phyloP scores from a whole-genome alignment of 2,113 vertebrate species.

The Gulo gulo region DNA sequence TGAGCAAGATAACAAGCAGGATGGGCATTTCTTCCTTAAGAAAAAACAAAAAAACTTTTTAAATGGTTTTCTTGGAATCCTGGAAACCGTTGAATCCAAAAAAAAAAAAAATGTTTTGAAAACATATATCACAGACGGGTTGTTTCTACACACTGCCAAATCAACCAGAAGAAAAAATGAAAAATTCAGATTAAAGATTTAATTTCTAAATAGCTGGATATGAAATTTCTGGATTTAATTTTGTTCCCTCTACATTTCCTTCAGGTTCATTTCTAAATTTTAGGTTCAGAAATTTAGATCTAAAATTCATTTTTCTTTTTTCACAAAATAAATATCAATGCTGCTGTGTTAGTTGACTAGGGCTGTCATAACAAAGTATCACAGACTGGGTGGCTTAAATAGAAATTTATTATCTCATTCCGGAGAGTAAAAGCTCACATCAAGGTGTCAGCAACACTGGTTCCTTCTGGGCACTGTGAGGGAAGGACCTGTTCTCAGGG shows the following conservation, averaged over 20 bases:
- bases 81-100: background rate
- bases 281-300: background rate
- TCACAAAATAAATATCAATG: background rate
- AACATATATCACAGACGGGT: background rate
- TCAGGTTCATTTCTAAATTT: background rate
- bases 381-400: background rate
- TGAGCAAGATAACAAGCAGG: constrained; percentile 13
- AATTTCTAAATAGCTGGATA: background rate
- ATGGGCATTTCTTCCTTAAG: background rate
- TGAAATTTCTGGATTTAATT: background rate
- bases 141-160: background rate
- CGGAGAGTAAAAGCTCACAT: background rate
- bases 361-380: background rate
- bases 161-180: background rate
- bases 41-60: background rate
- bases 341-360: background rate
- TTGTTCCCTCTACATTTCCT: background rate
- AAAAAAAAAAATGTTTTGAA: background rate
- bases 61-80: background rate
- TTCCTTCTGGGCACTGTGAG: background rate
- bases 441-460: background rate
- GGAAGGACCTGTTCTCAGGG: background rate
- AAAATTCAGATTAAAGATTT: background rate
- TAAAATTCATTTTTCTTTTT: background rate
- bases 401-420: background rate